These are phyloP conservation scores for Leptinotarsa rubiginosa DNA, from an alignment of 2,888 invertebrate species.

Conservation along the genomic window DNA sequence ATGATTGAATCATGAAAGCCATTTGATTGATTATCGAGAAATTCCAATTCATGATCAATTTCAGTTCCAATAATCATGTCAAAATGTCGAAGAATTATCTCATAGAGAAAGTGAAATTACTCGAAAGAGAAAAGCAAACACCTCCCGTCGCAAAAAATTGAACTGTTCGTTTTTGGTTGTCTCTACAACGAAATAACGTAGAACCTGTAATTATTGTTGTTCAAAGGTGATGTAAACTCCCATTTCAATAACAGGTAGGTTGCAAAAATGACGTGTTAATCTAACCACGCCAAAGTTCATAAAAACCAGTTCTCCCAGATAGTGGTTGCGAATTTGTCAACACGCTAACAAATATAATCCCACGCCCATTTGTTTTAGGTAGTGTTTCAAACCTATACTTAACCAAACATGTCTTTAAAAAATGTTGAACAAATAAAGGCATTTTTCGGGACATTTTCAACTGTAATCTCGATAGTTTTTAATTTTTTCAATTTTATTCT, in stretches of 20 bases:
- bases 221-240: not conserved
- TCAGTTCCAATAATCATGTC: not conserved
- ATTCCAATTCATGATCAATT: not conserved
- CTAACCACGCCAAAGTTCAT: not conserved
- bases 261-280: conserved; percentile 12
- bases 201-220: not conserved
- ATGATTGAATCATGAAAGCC: conserved; percentile 8
- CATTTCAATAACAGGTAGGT: conserved; percentile 12
- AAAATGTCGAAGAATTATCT: not conserved
- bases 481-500: too few relatives aligned
- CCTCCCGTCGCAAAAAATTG: not conserved
- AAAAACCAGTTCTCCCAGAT: conserved; percentile 3
- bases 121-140: too few relatives aligned
- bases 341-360: conserved; percentile 2
- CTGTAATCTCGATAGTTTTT: too few relatives aligned
- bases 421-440: too few relatives aligned
- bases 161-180: not conserved
- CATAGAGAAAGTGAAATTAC: not conserved
- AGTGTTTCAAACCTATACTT: conserved; percentile 3
- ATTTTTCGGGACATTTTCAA: too few relatives aligned
- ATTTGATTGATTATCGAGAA: conserved; percentile 8
- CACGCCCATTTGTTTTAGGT: not conserved
- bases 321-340: conserved; percentile 9
- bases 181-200: not conserved
- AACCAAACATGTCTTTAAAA: not conserved